phyloP scores from a whole-genome alignment of 2,113 vertebrate genomes.

The Alexandromys fortis region DNA sequence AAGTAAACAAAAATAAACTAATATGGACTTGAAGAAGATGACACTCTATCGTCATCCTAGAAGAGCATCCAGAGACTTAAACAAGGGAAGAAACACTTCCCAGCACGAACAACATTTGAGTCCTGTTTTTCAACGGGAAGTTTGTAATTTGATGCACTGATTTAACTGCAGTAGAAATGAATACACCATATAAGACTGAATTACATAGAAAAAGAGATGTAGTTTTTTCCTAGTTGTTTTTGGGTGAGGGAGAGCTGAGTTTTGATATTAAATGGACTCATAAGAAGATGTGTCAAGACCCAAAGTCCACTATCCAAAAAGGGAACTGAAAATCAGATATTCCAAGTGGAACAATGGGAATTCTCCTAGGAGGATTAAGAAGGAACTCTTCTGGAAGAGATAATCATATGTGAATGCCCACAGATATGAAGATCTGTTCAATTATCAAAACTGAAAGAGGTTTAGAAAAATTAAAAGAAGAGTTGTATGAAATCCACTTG shows the following conservation, averaged over 20 bases:
- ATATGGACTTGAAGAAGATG: not conserved
- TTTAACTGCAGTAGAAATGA: not conserved
- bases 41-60: not conserved
- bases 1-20: not conserved
- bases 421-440: not conserved
- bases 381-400: not conserved
- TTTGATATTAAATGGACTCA: not conserved
- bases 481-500: not conserved
- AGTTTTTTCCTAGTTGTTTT: not conserved
- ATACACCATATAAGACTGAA: not conserved
- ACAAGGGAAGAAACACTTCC: not conserved
- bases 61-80: not conserved
- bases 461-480: not conserved
- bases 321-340: not conserved
- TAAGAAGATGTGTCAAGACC: not conserved
- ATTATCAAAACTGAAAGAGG: not conserved
- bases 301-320: not conserved
- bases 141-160: slow-evolving; percentile 2
- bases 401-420: not conserved
- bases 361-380: not conserved
- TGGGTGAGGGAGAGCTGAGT: not conserved
- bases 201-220: not conserved
- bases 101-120: not conserved
- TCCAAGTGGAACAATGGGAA: slow-evolving; percentile 2
- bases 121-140: not conserved